Evolutionary conservation across 2,797 vertebrate species (phyloP).

Genomic region (Neosilurus hyrtlii): DNA sequence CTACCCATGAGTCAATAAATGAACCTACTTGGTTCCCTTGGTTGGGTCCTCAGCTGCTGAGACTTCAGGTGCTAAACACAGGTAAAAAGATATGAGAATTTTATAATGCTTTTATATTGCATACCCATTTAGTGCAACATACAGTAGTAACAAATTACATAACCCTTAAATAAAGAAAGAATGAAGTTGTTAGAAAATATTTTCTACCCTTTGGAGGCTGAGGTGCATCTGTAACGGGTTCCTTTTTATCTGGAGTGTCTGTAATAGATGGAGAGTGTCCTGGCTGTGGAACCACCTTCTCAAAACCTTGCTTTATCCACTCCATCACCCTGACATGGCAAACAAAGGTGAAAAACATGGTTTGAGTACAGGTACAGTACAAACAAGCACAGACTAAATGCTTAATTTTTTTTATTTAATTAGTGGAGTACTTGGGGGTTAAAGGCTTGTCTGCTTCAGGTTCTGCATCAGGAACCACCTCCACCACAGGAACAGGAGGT

Average conservation of each 20-base stretch:
- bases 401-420: not conserved
- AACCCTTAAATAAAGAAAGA: conserved; percentile 2
- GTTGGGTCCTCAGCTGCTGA: not conserved
- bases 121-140: not conserved
- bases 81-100: not conserved
- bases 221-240: conserved; percentile 41
- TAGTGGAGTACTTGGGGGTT: conserved; percentile 55
- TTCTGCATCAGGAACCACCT: conserved; percentile 52
- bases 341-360: not conserved
- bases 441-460: conserved; percentile 46
- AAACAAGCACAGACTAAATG: not conserved
- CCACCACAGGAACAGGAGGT: conserved; percentile 50
- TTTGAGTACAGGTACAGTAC: not conserved
- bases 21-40: conserved; percentile 28
- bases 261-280: conserved; percentile 37
- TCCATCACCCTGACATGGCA: conserved; percentile 66
- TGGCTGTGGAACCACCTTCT: conserved; percentile 77
- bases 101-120: not conserved
- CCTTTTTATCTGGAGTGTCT: conserved; percentile 49
- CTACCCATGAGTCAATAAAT: not conserved
- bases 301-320: conserved; percentile 75
- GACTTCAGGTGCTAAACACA: conserved; percentile 26
- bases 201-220: conserved; percentile 29
- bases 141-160: not conserved
- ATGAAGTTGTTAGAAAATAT: not conserved